Base-by-base conservation (phyloP, 2,888 invertebrate genomes). In the Tuberolachnus salignus region DNA sequence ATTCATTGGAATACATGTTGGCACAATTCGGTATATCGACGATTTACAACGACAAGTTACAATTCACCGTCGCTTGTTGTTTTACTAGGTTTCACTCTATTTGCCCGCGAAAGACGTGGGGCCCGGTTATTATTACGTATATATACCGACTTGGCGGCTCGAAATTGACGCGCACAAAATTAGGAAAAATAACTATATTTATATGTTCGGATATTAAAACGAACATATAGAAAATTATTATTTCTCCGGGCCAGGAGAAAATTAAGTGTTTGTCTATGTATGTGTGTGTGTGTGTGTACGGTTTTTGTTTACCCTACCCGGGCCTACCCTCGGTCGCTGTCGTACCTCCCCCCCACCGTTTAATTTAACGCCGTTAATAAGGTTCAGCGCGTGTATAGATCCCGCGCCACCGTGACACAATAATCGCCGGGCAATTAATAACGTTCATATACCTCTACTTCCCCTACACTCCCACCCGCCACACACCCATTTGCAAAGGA, bases 361-460 rank as follows among this genome's bases (percentile, higher is more conserved):
- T 75, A 75, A 75, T 67, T 75, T 67, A 75, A 75, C 46, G 75
- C 75, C 57, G 75, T 75, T 75, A 75, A 75, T 75, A 75, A 75
- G 75, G 75, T 75, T 75, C 67, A 75, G 66, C 10, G 67, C 26
- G 34, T 34, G 6, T 34, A 34, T 34, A 34, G 42, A 75, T 44
- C 55, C 44, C 57, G 13, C 16, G 26, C 49, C 23, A 23, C 55
- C 57, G 46, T 67, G 67, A 75, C 75, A 75, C 57, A 75, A 75
- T 75, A 75, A 75, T 75, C 57, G 75, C 75, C 3, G 23, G 57
- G 67, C 21, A 75, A 75, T 75, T 75, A 75, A 75, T 75, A 67
- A 75, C 19, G 67, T 75, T 75, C 57, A 49, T 49, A 75, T 64
- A 67, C 72, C 26, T 23, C 57, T 46, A 26, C 49, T 34, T 23